Evolutionary conservation across 2,888 invertebrate genomes (phyloP), one percentile per base, ranked within the genome.

Genomic region (Drosophila pseudotalamancana): DNA sequence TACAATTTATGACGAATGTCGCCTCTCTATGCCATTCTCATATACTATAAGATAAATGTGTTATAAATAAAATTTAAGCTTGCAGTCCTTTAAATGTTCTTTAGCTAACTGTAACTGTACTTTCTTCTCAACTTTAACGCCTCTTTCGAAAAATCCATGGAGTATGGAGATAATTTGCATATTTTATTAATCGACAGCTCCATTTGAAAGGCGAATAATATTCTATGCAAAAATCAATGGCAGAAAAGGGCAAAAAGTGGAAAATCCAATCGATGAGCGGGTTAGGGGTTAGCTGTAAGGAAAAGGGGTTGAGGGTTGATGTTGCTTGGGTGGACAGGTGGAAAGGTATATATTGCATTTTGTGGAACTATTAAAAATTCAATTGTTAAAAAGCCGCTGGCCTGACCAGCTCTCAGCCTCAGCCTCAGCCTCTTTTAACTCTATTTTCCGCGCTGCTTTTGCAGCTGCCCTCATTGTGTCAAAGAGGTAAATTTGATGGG

Each of bases 401-500:
- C 60, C 59, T 51, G 39, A 12, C 9, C 53, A 31, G 14, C n/a
- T n/a, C n/a, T 35, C 19, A 5, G 6, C 25, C 9, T 25, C 32
- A 46, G 32, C 54, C n/a, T 32, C 23, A 49, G 27, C 14, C 56
- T n/a, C n/a, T n/a, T n/a, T n/a, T n/a, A 50, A 34, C 53, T 34
- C 48, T 42, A 29, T 48, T 45, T 61, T 31, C 29, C 6, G 25
- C 25, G 66, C 27, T 23, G 42, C 56, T 39, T 35, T 50, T 64
- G 49, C 42, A 34, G 60, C 50, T 85, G 86, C 51, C 83, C 86
- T 68, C 76, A 86, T 82, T 80, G 80, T 80, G 80, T 86, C 80
- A 82, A 76, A 69, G 86, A 70, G 79, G 48, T 64, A 66, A 55
- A 68, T 75, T 76, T 76, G 55, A 49, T 76, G 61, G 56, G 59